Evolutionary conservation across 2,888 invertebrate species (phyloP), one percentile per base, ranked within the genome.

Genomic region (Cheilosia variabilis): DNA sequence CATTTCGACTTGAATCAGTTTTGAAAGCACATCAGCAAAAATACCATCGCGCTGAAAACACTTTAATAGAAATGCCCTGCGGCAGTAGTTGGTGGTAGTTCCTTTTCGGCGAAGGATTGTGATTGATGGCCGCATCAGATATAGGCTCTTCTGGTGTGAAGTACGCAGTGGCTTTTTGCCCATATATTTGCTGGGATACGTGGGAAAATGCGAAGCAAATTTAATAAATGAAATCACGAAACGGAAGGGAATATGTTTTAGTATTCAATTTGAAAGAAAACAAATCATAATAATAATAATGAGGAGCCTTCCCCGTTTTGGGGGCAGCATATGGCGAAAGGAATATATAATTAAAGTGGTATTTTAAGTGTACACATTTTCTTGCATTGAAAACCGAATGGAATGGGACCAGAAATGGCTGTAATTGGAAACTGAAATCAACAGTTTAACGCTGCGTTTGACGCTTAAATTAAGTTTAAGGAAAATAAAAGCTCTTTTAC

Each of bases 21-120:
- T 76, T 69, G 68, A 63, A 55, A 62, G 63, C 41, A 53, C 80
- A 58, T 43, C 57, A 77, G 60, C 10, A 81, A 27, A 47, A 17
- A 41, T 68, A 34, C 31, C 58, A 82, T 71, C 60, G 45, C 45
- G 57, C 17, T 65, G 78, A 34, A 72, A 78, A 55, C 78, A 78
- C 81, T 86, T 86, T 86, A 81, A 86, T 81, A 81, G 81, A 86
- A 86, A 86, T 81, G 71, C 45, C 60, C 81, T 81, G 81, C 86
- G 52, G 86, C 71, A 81, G 86, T 86, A 76, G 81, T 77, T 72
- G 52, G 31, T 27, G 43, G 83, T 76, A 57, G 60, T 80, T 52
- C 50, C 10, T 58, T 72, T 53, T 63, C n/a, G 45, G 17, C 34
- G 58, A 76, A 68, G 69, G 69, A 62, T 57, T 72, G 19, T 79